These are phyloP conservation scores for Brachyopa scutellaris DNA, from an alignment of 2,888 invertebrate genomes.

Conservation along the genomic window DNA sequence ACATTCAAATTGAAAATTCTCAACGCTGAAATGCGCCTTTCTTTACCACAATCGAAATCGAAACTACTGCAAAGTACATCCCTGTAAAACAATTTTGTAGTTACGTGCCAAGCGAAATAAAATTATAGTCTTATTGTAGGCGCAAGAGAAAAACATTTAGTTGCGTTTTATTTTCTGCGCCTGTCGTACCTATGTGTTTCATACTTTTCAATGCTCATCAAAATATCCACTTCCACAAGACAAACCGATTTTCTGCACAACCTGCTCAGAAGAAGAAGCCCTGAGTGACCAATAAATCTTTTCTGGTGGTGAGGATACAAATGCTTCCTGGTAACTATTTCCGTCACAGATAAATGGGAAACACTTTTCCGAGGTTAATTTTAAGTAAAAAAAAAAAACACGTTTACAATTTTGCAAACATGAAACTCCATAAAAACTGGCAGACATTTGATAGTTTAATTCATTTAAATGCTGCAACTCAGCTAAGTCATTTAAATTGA, in stretches of 20 bases:
- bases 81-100: too few species aligned
- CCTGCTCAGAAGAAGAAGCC: slow-evolving; percentile 1
- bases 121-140: background rate
- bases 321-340: background rate
- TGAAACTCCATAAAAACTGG: background rate
- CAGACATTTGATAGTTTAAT: background rate
- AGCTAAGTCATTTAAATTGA: slow-evolving; percentile 4
- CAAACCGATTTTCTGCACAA: background rate
- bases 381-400: background rate
- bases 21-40: too few species aligned
- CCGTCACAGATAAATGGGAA: slow-evolving; percentile 40
- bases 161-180: too few species aligned
- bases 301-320: slow-evolving; percentile 10
- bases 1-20: too few species aligned
- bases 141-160: too few species aligned
- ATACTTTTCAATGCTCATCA: background rate
- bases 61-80: too few species aligned
- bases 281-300: background rate
- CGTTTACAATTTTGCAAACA: slow-evolving; percentile 20
- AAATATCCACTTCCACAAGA: background rate
- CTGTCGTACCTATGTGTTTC: background rate
- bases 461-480: background rate
- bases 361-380: slow-evolving; percentile 1
- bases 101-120: too few species aligned
- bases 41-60: too few species aligned